Percentiles rank a stretch among this genome's conserved stretches.
phyloP scores from a whole-genome alignment of 2,888 invertebrate genomes.

The Periphyllus acericola region DNA sequence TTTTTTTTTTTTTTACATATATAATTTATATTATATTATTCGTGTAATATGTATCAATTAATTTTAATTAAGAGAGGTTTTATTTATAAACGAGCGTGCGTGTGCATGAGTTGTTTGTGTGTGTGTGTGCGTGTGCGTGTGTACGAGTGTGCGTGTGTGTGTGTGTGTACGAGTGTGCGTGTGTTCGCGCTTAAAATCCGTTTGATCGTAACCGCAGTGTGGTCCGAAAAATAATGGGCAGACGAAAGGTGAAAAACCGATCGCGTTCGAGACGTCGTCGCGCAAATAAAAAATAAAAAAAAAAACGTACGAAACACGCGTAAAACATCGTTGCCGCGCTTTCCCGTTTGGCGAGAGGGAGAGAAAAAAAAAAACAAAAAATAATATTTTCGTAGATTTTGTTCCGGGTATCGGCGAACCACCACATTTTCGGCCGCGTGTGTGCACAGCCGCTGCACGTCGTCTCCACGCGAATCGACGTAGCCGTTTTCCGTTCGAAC shows the following conservation, averaged over 20 bases:
- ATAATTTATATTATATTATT: neutral
- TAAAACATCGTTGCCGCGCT: too few relatives aligned
- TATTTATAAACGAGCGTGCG: neutral
- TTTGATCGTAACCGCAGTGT: neutral
- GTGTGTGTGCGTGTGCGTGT: neutral
- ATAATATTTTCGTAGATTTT: too few relatives aligned
- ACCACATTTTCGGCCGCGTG: too few relatives aligned
- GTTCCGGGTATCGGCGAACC: too few relatives aligned
- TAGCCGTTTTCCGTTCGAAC: too few relatives aligned
- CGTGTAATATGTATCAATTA: neutral
- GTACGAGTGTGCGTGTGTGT: neutral
- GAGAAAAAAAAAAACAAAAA: too few relatives aligned
- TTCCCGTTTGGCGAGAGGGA: too few relatives aligned
- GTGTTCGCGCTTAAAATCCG: neutral
- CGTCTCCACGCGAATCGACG: too few relatives aligned
- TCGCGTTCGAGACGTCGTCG: too few relatives aligned
- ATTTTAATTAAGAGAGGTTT: neutral
- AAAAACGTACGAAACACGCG: too few relatives aligned
- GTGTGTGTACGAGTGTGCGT: neutral
- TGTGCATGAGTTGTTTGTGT: conserved; percentile 7
- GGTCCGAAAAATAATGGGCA: conserved; percentile 22
- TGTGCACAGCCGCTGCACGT: too few relatives aligned
- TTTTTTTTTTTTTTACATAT: neutral
- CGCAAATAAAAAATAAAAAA: too few relatives aligned
- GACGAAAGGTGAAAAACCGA: neutral